phyloP scores from a whole-genome alignment of 2,797 vertebrate genomes.

The Bryconaethiops microstoma region DNA sequence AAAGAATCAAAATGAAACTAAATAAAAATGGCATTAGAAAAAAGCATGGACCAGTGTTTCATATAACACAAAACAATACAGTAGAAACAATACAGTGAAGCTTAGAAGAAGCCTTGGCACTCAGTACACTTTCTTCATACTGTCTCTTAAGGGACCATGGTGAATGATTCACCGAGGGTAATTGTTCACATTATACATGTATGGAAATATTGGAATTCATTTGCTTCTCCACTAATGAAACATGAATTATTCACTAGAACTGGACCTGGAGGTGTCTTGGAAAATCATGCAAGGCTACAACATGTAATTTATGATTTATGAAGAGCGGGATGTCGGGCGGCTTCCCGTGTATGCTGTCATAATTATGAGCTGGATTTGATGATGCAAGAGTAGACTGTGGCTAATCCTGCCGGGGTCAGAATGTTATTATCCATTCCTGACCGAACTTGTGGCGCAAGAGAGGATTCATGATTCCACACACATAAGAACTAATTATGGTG shows the following conservation, averaged over 20 bases:
- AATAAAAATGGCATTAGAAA: too few species aligned
- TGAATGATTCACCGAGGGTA: conserved; percentile 34
- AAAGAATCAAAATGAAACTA: too few species aligned
- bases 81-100: not conserved
- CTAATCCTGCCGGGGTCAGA: not conserved
- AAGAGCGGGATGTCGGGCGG: not conserved
- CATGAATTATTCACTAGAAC: conserved; percentile 45
- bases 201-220: conserved; percentile 42
- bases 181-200: conserved; percentile 48
- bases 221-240: conserved; percentile 44
- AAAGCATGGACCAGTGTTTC: not conserved
- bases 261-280: conserved; percentile 41
- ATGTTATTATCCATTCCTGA: conserved; percentile 3
- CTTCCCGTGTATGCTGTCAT: not conserved
- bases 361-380: not conserved
- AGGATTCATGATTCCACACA: not conserved
- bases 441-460: not conserved
- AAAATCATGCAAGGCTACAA: conserved; percentile 19
- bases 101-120: not conserved
- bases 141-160: conserved; percentile 15
- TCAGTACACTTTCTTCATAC: not conserved
- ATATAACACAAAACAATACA: not conserved
- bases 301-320: conserved; percentile 30
- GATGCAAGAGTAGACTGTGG: not conserved
- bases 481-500: not conserved